Evolutionary conservation across 2,888 invertebrate genomes (phyloP), one percentile per base, ranked within the genome.

Genomic region (Conistra vaccinii): DNA sequence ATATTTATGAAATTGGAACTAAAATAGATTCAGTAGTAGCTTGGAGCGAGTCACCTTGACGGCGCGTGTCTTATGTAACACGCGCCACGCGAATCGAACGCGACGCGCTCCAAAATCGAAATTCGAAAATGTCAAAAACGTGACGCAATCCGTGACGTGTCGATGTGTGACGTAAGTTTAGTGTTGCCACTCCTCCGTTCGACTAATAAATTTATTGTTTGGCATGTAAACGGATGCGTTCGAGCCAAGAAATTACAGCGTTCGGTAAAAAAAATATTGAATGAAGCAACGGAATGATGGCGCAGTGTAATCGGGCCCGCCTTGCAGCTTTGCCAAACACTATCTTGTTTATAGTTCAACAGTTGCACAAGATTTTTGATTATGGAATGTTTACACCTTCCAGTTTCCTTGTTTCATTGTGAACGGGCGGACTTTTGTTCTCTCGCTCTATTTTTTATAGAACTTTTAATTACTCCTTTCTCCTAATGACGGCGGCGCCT

Each of bases 211-310:
- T 96, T 96, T 96, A 96, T 96, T 96, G 96, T 96, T 96, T 96
- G 96, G 96, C 96, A 96, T 96, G 96, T 96, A 96, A 95, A 95
- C 96, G 95, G 95, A 96, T 95, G 96, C 95, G 96, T 96, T 95
- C 93, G 96, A 95, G 96, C 96, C 96, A 96, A 96, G 96, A 96
- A 96, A 96, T 95, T 95, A 95, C 95, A 94, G 92, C 91, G 95
- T 96, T 96, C 94, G 94, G 94, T 92, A 94, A 95, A 95, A 95
- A 96, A 96, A 95, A 95, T 95, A 96, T 96, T 96, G 96, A 96
- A 96, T 96, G 96, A 96, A 95, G 92, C 91, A 91, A 87, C 90
- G 94, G 94, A 94, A 94, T 94, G 95, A 94, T 94, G 94, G 94
- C 94, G 94, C 95, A 93, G 92, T 93, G 91, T 94, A 92, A 95